phyloP scores from a whole-genome alignment of 1,140 invertebrate genomes.

The Chymomyza costata region DNA sequence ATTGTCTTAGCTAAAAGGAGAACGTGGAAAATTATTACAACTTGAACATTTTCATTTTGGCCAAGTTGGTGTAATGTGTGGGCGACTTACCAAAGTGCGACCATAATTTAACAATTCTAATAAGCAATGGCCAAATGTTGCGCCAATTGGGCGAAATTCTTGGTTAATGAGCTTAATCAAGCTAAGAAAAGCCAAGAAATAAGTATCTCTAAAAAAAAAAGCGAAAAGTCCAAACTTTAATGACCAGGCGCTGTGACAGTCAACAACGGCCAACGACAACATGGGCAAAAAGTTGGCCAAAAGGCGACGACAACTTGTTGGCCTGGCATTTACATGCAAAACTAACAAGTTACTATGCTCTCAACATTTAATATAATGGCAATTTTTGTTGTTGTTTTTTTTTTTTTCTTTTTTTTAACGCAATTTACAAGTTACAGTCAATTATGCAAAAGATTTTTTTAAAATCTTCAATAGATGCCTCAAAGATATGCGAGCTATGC shows the following conservation, averaged over 20 bases:
- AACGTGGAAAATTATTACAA: slow-evolving; percentile 60
- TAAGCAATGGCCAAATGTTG: slow-evolving; percentile 34
- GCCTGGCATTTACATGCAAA: too few relatives aligned
- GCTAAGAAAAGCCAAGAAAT: too few relatives aligned
- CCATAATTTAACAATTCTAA: slow-evolving; percentile 67
- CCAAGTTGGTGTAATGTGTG: slow-evolving; percentile 1
- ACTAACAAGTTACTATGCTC: too few relatives aligned
- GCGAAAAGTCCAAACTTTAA: slow-evolving; percentile 20
- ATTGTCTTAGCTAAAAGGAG: slow-evolving; percentile 57
- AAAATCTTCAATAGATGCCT: too few relatives aligned
- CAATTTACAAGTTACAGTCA: too few relatives aligned
- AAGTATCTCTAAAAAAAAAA: too few relatives aligned
- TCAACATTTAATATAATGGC: too few relatives aligned
- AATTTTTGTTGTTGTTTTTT: too few relatives aligned
- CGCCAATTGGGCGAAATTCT: slow-evolving; percentile 39
- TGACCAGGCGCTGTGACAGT: slow-evolving; percentile 10
- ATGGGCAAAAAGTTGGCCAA: slow-evolving; percentile 11
- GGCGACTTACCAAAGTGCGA: background rate
- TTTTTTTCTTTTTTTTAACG: too few relatives aligned
- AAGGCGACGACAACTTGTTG: background rate
- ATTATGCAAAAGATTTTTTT: too few relatives aligned
- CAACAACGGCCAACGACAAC: slow-evolving; percentile 11
- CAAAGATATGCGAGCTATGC: too few relatives aligned
- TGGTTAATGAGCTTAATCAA: slow-evolving; percentile 46
- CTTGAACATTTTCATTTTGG: slow-evolving; percentile 68